phyloP scores from a whole-genome alignment of 2,113 vertebrate genomes.

The Mungos mungo region DNA sequence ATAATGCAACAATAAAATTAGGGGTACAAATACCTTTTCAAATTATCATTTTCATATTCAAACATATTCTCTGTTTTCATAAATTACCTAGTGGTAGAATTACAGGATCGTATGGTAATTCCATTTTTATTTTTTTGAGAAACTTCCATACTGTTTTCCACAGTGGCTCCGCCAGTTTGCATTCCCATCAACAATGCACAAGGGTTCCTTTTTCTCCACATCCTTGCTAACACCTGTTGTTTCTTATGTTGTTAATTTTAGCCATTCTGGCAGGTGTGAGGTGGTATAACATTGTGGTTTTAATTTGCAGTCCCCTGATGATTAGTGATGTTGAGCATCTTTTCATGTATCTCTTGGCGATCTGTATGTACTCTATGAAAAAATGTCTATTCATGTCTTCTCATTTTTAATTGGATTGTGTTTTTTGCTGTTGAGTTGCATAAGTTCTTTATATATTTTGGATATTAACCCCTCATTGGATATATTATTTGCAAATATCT shows the following conservation, averaged over 20 bases:
- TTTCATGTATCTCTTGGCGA: background rate
- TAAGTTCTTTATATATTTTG: background rate
- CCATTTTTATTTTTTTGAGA: background rate
- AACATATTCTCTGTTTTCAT: too few relatives aligned
- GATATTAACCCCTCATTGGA: background rate
- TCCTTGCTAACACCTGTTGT: background rate
- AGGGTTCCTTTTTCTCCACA: background rate
- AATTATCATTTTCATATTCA: background rate
- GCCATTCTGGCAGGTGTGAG: background rate
- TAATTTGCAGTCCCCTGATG: background rate
- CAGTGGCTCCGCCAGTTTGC: background rate
- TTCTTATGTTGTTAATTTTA: background rate
- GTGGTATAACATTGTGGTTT: background rate
- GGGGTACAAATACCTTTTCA: background rate
- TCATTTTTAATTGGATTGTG: background rate
- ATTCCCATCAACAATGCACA: background rate
- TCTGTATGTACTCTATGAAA: background rate
- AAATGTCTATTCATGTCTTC: background rate
- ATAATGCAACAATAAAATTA: background rate
- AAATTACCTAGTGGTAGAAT: background rate
- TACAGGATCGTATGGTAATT: background rate
- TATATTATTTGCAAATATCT: background rate
- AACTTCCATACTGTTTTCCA: background rate
- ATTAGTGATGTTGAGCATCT: background rate
- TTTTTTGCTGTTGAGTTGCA: background rate